These are phyloP conservation scores for Laterallus jamaicensis DNA, from an alignment of 2,113 vertebrate species.

Conservation along the genomic window DNA sequence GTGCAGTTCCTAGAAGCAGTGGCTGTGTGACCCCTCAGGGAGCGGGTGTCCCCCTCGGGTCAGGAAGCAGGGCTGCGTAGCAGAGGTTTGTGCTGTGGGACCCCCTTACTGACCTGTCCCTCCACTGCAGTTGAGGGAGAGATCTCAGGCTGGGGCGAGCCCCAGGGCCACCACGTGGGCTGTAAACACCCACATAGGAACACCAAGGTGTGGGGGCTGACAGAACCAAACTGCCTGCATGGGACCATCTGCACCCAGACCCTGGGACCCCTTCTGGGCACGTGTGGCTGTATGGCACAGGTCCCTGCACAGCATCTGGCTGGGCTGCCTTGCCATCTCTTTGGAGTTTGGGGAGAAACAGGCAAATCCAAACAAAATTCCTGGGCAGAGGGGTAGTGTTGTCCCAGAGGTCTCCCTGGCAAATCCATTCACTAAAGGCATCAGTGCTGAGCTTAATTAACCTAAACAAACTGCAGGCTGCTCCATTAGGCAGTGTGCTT, in stretches of 20 bases:
- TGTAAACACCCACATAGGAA: not conserved
- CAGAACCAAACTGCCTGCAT: not conserved
- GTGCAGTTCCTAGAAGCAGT: not conserved
- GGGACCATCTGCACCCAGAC: not conserved
- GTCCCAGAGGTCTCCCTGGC: not conserved
- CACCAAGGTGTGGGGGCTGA: not conserved
- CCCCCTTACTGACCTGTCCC: not conserved
- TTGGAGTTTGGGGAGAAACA: not conserved
- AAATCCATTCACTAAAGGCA: not conserved
- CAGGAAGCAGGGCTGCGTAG: not conserved
- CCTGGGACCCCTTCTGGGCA: not conserved
- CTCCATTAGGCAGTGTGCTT: not conserved
- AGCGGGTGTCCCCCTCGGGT: not conserved
- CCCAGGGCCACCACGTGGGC: accelerated
- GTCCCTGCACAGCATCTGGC: accelerated
- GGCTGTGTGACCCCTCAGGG: not conserved
- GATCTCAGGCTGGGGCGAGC: not conserved
- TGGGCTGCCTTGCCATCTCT: not conserved
- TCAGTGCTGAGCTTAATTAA: not conserved
- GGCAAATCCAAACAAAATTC: not conserved
- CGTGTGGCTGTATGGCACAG: accelerated
- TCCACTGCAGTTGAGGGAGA: not conserved
- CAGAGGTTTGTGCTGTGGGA: not conserved
- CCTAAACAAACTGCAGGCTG: not conserved
- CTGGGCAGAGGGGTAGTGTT: not conserved